phyloP scores from a whole-genome alignment of 2,797 vertebrate genomes.

The Phoebastria nigripes region DNA sequence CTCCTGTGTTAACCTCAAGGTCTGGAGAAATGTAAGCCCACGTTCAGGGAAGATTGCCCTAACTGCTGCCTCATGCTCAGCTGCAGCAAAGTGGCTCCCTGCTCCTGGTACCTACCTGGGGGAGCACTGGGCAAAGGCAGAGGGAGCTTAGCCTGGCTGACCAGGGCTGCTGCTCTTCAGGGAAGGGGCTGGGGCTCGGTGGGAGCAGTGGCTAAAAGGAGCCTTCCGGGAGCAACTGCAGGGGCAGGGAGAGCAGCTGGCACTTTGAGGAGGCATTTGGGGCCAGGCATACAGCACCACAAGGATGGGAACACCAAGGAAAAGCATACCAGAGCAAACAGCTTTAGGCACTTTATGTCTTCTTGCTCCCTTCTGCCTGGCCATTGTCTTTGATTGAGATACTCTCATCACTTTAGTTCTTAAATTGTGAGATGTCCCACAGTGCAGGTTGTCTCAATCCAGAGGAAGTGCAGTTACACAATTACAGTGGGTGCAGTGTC shows the following conservation, averaged over 20 bases:
- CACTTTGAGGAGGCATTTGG: not conserved
- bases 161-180: not conserved
- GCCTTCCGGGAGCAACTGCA: not conserved
- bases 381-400: not conserved
- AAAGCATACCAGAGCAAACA: not conserved
- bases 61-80: not conserved
- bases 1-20: not conserved
- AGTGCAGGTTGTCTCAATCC: not conserved
- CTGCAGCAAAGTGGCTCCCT: not conserved
- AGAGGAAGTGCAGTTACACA: not conserved
- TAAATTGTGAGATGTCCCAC: not conserved
- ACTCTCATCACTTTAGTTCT: not conserved
- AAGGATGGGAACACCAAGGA: not conserved
- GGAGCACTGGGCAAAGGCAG: not conserved
- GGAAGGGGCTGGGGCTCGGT: fast-evolving
- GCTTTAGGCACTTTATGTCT: not conserved
- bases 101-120: not conserved
- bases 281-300: not conserved
- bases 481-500: not conserved
- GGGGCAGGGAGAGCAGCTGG: not conserved
- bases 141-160: not conserved
- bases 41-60: not conserved
- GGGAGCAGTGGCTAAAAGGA: not conserved
- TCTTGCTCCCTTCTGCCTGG: not conserved
- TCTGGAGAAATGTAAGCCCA: not conserved